phyloP scores from a whole-genome alignment of 2,113 vertebrate species.

The Nipponia nippon region DNA sequence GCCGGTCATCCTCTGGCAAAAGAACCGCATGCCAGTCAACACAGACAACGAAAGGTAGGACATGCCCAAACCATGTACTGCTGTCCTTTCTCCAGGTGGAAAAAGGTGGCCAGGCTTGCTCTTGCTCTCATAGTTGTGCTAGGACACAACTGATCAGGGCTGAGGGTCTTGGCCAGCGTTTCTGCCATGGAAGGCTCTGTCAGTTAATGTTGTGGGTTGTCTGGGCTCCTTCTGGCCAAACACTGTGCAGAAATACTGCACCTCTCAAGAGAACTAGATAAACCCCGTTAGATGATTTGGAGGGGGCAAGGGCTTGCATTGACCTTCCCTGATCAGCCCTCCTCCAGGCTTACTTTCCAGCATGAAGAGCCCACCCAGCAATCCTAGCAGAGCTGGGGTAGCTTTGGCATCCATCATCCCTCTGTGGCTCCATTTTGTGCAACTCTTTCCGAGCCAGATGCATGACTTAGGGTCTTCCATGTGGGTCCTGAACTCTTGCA shows the following conservation, averaged over 20 bases:
- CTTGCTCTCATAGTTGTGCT: background rate
- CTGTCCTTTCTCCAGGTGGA: background rate
- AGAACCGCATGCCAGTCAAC: constrained; percentile 84
- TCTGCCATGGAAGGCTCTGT: background rate
- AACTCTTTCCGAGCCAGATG: background rate
- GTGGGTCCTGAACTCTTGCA: background rate
- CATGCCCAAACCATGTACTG: background rate
- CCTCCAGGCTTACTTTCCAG: background rate
- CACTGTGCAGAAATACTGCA: background rate
- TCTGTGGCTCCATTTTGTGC: background rate
- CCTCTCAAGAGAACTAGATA: background rate
- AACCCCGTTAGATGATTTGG: background rate
- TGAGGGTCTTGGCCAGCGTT: background rate
- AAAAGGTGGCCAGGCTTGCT: background rate
- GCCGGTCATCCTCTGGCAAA: constrained; percentile 93
- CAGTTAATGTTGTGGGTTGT: background rate
- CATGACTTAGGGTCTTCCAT: background rate
- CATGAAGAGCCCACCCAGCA: background rate
- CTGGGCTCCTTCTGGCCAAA: background rate
- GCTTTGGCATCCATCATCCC: background rate
- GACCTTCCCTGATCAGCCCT: background rate
- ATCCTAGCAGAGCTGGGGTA: background rate
- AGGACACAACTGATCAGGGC: rapidly evolving
- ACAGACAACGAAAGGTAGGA: constrained; percentile 87
- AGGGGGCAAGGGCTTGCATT: background rate